Evolutionary conservation across 2,113 vertebrate genomes (phyloP).

Genomic region (Calidris pygmaea): DNA sequence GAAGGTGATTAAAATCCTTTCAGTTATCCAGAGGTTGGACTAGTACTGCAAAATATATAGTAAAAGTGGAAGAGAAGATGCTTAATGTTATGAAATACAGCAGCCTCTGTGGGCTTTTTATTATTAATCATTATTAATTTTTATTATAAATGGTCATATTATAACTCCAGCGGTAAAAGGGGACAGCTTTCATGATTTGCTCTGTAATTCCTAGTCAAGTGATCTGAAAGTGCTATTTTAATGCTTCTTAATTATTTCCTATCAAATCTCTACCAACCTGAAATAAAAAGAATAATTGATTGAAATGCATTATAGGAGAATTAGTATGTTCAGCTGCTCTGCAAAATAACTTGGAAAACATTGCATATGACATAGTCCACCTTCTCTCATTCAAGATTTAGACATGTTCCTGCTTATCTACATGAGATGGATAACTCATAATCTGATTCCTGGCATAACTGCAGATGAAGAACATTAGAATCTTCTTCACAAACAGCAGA

Average conservation of each 20-base stretch:
- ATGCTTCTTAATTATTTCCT: background rate
- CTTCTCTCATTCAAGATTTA: background rate
- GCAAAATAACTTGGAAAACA: background rate
- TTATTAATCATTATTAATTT: background rate
- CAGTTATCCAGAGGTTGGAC: background rate
- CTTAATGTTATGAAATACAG: background rate
- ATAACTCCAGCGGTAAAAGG: background rate
- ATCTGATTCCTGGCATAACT: background rate
- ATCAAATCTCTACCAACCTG: background rate
- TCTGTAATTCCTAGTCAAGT: background rate
- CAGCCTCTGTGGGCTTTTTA: background rate
- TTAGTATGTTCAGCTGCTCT: background rate
- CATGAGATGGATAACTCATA: background rate
- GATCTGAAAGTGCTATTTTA: background rate
- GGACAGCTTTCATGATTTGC: background rate
- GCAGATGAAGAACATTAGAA: background rate
- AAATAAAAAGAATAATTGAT: background rate
- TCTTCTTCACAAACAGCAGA: background rate
- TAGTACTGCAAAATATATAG: background rate
- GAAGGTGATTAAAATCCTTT: background rate
- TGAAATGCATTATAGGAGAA: background rate
- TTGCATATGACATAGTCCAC: background rate
- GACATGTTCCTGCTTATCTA: background rate
- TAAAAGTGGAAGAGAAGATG: background rate
- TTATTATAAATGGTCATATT: background rate